Base-by-base conservation (phyloP, 2,797 vertebrate species). In the Betta splendens region DNA sequence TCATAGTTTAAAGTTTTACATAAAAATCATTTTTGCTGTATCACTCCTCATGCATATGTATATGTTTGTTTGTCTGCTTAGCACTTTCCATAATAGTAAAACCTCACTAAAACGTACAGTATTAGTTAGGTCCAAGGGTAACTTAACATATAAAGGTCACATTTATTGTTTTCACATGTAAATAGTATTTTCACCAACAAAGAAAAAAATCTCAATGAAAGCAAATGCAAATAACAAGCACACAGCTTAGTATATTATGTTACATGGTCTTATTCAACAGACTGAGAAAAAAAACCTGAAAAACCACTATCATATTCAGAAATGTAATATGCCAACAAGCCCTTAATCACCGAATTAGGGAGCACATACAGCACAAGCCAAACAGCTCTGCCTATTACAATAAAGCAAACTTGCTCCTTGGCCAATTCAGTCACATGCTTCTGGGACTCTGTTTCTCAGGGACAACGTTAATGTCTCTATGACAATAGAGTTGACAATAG, bases 381-480 rank as follows among this genome's bases (percentile, higher is more conserved):
- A 61, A 29, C 0, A 3, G 5, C 11, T 2, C 7, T 9, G 4
- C 22, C 4, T 11, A 26, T 16, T 35, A 7, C n/a, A 7, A n/a
- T 5, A 16, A 58, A 31, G 8, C 36, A 31, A 6, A 44, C 9
- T 32, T 12, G 20, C 7, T 52, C 12, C 9, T 23, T 17, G 13
- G 44, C 25, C 15, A 47, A 21, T 9, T 17, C 5, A 2, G 80
- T 84, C 85, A 85, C 69, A 75, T 81, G 78, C 63, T 75, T 57
- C 16, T 22, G 67, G 33, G 58, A 78, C 21, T 52, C 7, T 46
- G 67, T 61, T 55, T 75, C 52, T 69, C 16, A 2, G 9, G 32
- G 57, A 35, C 80, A 69, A 75, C 83, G 74, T 52, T 60, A 57
- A 15, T 55, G 73, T 89, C 65, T 59, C 83, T 20, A 83, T 82